Evolutionary conservation across 2,113 vertebrate species (phyloP), one percentile per base, ranked within the genome.

Genomic region (Forbesichthys papilliferus): DNA sequence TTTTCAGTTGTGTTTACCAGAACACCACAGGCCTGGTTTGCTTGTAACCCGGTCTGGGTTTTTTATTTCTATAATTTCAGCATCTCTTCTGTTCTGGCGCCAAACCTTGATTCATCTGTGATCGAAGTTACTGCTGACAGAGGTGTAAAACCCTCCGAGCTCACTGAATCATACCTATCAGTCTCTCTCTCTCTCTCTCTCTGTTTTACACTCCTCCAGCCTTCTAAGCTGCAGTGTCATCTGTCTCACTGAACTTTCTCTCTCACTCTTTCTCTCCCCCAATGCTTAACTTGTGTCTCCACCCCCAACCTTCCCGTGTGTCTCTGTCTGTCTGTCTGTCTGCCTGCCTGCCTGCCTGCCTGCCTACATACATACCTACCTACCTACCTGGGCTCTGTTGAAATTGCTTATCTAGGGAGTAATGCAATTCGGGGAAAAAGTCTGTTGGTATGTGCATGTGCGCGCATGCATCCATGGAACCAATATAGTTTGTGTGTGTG

Each of bases 201-300:
- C 48, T 13, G 54, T 57, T 16, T 33, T 53, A 5, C 18, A 11
- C 9, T 64, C 36, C 46, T 51, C 13, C 70, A 61, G 47, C 65
- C 68, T 63, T 73, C 64, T 65, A 54, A 62, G 20, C 62, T 70
- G 68, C 72, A 66, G 73, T 73, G 64, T 86, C 81, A 85, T 87
- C 77, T 63, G 73, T 88, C 85, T 87, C 67, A 84, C 79, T 88
- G 78, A 83, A 86, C 81, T 59, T 66, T 80, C 61, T 58, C 14
- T 75, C 82, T 82, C 64, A 16, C 64, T 68, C 64, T 60, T 61
- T 52, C 72, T 75, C 57, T 71, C n/a, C 55, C 60, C 16, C 34
- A 8, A 4, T n/a, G 13, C 34, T 42, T 61, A n/a, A 5, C 60
- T 46, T 36, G 12, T 36, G 14, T 18, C 16, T n/a, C n/a, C 57